A percentile compares a stretch with the other conserved stretches of the same genome.
Evolutionary conservation across 2,797 vertebrate genomes (phyloP).

Genomic region (Notoglanidium macrostoma): DNA sequence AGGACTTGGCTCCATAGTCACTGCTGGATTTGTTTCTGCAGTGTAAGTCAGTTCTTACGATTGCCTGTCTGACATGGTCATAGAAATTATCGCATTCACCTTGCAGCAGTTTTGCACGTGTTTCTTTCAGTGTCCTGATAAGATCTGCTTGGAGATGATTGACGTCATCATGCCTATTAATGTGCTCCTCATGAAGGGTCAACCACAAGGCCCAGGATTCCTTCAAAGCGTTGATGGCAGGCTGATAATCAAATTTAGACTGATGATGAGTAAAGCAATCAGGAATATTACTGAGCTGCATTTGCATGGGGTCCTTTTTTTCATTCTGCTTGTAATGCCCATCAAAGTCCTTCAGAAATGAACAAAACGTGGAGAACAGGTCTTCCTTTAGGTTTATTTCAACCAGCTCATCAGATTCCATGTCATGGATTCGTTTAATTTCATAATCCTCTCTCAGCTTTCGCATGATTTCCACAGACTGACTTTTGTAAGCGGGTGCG

Average conservation of each 20-base stretch:
- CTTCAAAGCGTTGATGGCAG: constrained; percentile 54
- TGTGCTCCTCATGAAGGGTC: constrained; percentile 44
- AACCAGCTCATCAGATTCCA: constrained; percentile 50
- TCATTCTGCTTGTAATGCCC: constrained; percentile 16
- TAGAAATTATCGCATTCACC: constrained; percentile 46
- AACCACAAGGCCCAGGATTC: constrained; percentile 58
- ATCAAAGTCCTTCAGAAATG: constrained; percentile 31
- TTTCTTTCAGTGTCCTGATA: neutral
- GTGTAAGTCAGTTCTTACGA: constrained; percentile 47
- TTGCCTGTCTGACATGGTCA: constrained; percentile 50
- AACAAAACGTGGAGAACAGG: constrained; percentile 20
- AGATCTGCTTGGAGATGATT: constrained; percentile 32
- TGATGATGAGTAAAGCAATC: neutral
- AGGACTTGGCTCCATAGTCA: constrained; percentile 49
- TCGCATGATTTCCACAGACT: constrained; percentile 52
- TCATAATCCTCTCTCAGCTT: constrained; percentile 49
- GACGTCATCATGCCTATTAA: constrained; percentile 41
- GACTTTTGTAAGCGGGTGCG: constrained; percentile 33
- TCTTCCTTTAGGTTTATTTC: constrained; percentile 51
- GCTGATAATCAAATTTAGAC: constrained; percentile 43
- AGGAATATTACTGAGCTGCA: neutral
- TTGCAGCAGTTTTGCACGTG: constrained; percentile 5
- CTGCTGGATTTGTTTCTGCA: constrained; percentile 18
- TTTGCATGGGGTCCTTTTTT: neutral
- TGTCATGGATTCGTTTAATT: constrained; percentile 37